Evolutionary conservation across 2,797 vertebrate species (phyloP), one percentile per base, ranked within the genome.

Genomic region (Rhinogobio ventralis): DNA sequence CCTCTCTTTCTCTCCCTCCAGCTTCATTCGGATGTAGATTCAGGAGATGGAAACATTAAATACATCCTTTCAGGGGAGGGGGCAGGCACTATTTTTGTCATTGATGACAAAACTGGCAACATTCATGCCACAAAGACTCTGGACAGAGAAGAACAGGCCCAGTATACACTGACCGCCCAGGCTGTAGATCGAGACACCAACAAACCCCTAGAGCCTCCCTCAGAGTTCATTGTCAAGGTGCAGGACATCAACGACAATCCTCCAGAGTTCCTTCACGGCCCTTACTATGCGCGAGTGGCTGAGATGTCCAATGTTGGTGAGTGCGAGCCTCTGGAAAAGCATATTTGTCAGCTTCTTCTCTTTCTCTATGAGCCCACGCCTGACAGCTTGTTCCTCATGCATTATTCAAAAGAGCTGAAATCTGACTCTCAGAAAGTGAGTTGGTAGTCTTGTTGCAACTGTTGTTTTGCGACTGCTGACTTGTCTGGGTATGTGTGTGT

Each of bases 171-270:
- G 82, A 99, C 97, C 0, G 98, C 98, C 62, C 98, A 99, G 91
- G 98, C 98, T 0, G 98, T 99, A 84, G 96, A 94, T 89, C 93
- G 98, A 69, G 96, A 97, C 91, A 99, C 98, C 0, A 98, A 97
- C 73, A 96, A 97, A 71, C 97, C 98, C 0, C 91, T 99, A 91
- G 98, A 99, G 90, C 98, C 98, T 0, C 98, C 98, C 0, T 99
- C 98, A 0, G 97, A 99, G 92, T 99, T 99, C 92, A 99, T 99
- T 6, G 98, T 99, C 81, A 99, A 99, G 93, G 98, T 99, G 88
- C 98, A 99, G 91, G 98, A 99, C 92, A 99, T 99, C 92, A 99
- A 99, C 39, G 98, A 99, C 92, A 99, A 99, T 91, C 98, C 98
- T 0, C 98, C 98, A 0, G 97, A 98, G 93, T 99, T 99, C 86